These are phyloP conservation scores for Elgaria multicarinata DNA, from an alignment of 2,113 vertebrate genomes.

Conservation along the genomic window DNA sequence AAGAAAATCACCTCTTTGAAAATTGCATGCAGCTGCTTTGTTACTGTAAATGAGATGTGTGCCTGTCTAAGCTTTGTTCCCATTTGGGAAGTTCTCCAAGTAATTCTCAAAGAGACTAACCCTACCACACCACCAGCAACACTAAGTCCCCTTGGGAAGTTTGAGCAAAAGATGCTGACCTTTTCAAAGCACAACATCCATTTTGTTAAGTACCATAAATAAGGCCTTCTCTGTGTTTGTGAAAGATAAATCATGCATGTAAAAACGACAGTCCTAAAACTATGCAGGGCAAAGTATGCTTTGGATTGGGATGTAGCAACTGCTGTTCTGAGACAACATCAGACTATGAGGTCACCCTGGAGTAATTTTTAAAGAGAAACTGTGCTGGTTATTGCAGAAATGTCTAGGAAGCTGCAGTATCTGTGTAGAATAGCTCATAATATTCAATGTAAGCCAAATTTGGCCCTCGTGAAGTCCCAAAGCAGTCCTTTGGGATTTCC, in stretches of 20 bases:
- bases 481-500: no score
- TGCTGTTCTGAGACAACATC: background rate
- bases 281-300: background rate
- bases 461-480: no score
- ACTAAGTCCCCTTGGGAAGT: background rate
- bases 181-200: background rate
- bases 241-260: background rate
- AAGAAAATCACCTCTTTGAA: background rate
- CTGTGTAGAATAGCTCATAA: no score
- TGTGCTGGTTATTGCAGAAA: background rate
- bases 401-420: background rate
- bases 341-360: background rate
- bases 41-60: background rate
- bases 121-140: background rate
- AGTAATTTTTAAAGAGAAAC: background rate
- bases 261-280: background rate
- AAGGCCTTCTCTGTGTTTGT: background rate
- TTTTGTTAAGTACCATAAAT: background rate
- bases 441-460: no score
- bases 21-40: conserved; percentile 3
- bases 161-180: background rate
- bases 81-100: background rate
- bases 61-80: background rate
- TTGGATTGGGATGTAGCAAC: background rate
- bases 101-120: background rate